Percentiles rank a stretch among this genome's conserved stretches.
phyloP scores from a whole-genome alignment of 2,113 vertebrate genomes.

The Rhombomys opimus region DNA sequence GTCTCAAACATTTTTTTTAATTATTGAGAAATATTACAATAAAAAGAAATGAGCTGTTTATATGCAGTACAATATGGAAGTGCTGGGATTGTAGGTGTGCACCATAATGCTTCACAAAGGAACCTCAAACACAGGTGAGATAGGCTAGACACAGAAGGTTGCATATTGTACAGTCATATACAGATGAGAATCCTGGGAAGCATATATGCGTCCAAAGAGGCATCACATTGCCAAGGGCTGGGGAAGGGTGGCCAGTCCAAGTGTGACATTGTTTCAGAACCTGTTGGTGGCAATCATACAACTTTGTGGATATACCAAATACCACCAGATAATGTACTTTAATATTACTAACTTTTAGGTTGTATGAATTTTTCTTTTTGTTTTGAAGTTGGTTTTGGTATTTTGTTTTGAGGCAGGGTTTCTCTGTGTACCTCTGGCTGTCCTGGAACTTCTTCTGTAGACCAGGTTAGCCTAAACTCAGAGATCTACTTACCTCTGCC shows the following conservation, averaged over 20 bases:
- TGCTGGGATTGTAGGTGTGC: neutral
- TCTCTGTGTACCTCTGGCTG: neutral
- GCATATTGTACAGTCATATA: neutral
- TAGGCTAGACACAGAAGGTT: neutral
- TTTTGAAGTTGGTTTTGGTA: neutral
- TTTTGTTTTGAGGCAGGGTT: neutral
- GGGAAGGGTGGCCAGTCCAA: too few relatives aligned
- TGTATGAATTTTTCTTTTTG: neutral
- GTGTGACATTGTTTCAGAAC: neutral
- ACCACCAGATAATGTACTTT: neutral
- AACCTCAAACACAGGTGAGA: neutral
- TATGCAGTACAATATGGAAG: neutral
- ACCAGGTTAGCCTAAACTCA: neutral
- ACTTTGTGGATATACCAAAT: neutral
- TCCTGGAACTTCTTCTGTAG: neutral
- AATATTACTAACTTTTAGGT: neutral
- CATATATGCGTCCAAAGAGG: neutral
- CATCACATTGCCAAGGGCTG: accelerated
- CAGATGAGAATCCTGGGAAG: neutral
- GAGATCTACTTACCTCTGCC: neutral
- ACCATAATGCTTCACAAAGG: neutral
- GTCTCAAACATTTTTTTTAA: neutral
- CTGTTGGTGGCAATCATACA: neutral
- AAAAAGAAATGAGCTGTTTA: neutral
- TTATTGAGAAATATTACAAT: neutral